A percentile compares a stretch with the other conserved stretches of the same genome.
These are phyloP conservation scores for Alosa sapidissima DNA, from an alignment of 2,797 vertebrate genomes.

Conservation along the genomic window DNA sequence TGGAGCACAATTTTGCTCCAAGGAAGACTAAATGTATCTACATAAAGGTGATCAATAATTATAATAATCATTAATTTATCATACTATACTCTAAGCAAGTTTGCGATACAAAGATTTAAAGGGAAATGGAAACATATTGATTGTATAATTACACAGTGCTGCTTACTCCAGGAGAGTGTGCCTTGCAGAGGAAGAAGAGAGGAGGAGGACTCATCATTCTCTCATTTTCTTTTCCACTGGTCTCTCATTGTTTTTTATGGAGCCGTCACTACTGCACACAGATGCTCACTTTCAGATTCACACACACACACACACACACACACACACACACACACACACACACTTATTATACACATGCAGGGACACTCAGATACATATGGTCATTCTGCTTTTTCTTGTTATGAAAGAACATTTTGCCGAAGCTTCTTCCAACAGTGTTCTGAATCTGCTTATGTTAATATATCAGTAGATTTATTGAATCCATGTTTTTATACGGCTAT, in stretches of 20 bases:
- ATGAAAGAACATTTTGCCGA: background rate
- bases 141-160: background rate
- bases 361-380: background rate
- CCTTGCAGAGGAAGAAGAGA: background rate
- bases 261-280: background rate
- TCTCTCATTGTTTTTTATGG: conserved; percentile 16
- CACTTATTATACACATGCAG: background rate
- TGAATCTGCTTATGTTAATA: conserved; percentile 18
- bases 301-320: background rate
- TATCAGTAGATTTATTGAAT: conserved; percentile 19
- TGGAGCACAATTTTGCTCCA: background rate
- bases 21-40: background rate
- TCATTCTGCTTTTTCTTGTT: background rate
- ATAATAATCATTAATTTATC: too few relatives aligned
- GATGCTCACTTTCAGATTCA: background rate
- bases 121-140: background rate
- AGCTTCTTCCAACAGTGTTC: background rate
- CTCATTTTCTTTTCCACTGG: conserved; percentile 17
- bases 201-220: background rate
- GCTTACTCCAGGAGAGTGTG: background rate
- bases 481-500: conserved; percentile 3
- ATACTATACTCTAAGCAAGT: background rate
- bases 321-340: background rate
- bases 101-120: background rate
- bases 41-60: background rate